These are phyloP conservation scores for Heliangelus exortis DNA, from an alignment of 2,797 vertebrate genomes.

Conservation along the genomic window DNA sequence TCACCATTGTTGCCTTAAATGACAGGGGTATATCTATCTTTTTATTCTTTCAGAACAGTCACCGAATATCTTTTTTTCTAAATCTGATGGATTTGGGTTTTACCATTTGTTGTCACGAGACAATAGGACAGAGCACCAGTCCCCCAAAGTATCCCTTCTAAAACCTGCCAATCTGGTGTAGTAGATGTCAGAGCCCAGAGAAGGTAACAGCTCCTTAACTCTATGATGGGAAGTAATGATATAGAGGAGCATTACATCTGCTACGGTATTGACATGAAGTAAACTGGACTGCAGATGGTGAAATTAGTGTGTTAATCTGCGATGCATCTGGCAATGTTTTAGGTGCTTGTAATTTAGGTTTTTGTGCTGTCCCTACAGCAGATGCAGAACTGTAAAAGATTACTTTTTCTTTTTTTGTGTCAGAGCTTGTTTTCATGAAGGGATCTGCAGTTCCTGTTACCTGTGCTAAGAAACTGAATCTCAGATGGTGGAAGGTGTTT, in stretches of 20 bases:
- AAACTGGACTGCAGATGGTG: neutral
- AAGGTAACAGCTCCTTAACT: neutral
- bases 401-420: neutral
- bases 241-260: no score
- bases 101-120: neutral
- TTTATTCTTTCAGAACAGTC: neutral
- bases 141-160: neutral
- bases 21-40: fast-evolving
- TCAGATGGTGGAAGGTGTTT: neutral
- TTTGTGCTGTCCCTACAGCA: neutral
- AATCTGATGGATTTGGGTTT: neutral
- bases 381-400: neutral
- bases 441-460: neutral
- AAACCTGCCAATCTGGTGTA: neutral
- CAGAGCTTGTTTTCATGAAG: neutral
- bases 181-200: neutral
- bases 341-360: neutral
- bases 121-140: neutral
- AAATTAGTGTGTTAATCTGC: neutral
- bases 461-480: neutral
- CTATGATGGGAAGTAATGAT: neutral
- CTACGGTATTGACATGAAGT: neutral
- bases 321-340: neutral
- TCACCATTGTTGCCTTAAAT: neutral
- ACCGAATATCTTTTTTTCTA: neutral